Base-by-base conservation (phyloP, 2,113 vertebrate genomes). In the Anarrhichthys ocellatus region DNA sequence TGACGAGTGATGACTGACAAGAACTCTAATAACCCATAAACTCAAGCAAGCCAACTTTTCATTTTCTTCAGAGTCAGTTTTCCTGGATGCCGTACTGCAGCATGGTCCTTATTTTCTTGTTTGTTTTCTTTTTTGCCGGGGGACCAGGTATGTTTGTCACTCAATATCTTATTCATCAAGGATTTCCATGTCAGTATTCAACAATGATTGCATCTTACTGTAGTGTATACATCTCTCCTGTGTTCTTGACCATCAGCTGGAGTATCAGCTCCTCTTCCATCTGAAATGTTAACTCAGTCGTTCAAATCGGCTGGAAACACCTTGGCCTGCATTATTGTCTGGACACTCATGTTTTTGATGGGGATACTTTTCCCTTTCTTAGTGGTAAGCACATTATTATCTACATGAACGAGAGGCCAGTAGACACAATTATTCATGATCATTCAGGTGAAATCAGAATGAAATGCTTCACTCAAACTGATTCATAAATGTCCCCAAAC, bases 61-160 rank as follows among this genome's bases (percentile, higher is more conserved):
- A 2, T 67, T 62, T 84, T 79, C 71, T 70, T 36, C 67, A 97
- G 96, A 88, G 70, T 15, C 48, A 73, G 0, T 79, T 95, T 54
- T 88, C 69, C 17, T 97, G 96, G 96, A 87, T 96, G 87, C 94
- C 96, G 1, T 96, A 96, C 81, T 96, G 94, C 91, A 96, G 96
- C 90, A 95, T 95, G 89, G 89, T 73, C 13, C 91, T 97, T 13
- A 87, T 97, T 89, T 97, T 97, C 75, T 24, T 91, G 64, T 96
- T 93, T 78, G 95, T 96, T 83, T 85, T 93, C 82, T 92, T 92
- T 80, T 97, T 94, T 84, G 91, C 95, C 17, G 76, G 87, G 76
- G 96, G 96, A 52, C 96, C 96, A 86, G 94, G 96, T 97, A 83
- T 13, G 88, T 91, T 64, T 40, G n/a, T 32, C 36, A 20, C 34